phyloP scores from a whole-genome alignment of 2,797 vertebrate genomes.

The Schizopygopsis malacanthus region DNA sequence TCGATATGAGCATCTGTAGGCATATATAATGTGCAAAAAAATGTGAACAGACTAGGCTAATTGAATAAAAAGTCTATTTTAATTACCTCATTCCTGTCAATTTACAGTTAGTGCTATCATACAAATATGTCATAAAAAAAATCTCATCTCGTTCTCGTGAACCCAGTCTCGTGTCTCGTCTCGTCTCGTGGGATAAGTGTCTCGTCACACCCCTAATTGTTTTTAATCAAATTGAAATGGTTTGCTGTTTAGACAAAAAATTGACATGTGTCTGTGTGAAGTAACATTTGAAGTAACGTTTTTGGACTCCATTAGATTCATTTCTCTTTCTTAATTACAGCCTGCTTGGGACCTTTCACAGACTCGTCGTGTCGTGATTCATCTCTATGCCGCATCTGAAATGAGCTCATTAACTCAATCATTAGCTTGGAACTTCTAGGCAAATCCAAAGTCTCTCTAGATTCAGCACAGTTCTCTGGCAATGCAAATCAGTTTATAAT shows the following conservation, averaged over 20 bases:
- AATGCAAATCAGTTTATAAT: conserved; percentile 30
- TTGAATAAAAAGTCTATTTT: too few species aligned
- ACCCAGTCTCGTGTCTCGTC: too few species aligned
- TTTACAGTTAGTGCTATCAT: too few species aligned
- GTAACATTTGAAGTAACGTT: neutral
- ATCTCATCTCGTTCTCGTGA: too few species aligned
- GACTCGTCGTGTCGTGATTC: neutral
- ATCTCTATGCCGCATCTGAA: conserved; percentile 11
- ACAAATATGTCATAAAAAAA: too few species aligned
- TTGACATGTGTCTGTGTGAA: neutral
- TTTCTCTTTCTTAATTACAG: conserved; percentile 1
- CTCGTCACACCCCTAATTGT: too few species aligned
- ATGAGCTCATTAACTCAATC: conserved; percentile 35
- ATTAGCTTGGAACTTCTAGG: conserved; percentile 4
- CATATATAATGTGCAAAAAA: too few species aligned
- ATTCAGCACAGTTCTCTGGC: conserved; percentile 13
- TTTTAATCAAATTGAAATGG: neutral
- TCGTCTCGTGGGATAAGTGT: too few species aligned
- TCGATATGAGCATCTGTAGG: too few species aligned
- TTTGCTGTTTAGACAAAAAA: neutral
- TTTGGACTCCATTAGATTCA: neutral
- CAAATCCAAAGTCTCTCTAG: neutral
- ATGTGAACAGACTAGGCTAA: too few species aligned
- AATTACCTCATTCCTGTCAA: too few species aligned
- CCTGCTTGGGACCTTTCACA: neutral